Base-by-base conservation (phyloP, 2,113 vertebrate genomes). In the Paracanthobrama guichenoti region DNA sequence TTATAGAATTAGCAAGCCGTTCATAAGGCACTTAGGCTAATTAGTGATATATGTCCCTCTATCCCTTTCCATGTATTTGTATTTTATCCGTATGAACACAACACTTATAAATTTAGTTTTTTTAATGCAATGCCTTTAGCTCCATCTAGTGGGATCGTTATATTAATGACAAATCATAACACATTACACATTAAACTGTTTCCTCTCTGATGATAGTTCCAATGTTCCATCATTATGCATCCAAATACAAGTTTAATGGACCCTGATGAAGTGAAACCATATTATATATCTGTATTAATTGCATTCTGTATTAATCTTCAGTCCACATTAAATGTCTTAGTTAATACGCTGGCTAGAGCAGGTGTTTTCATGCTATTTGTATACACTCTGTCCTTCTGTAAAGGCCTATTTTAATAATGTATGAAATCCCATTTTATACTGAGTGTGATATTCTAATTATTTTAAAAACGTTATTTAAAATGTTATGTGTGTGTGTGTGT, bases 111-210 rank as follows among this genome's bases (percentile, higher is more conserved):
- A 4, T 55, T 0, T 5, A 26, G 12, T 7, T 73, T 59, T 39
- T 26, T 39, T 59, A 13, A 59, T 42, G 11, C 31, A 79, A 26
- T 62, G 57, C 39, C n/a, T 62, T 62, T 79, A 62, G 57, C 77
- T 62, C 57, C 77, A 79, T 62, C 77, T 79, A 79, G 77, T 28
- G 57, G 75, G 18, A 28, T 13, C 35, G 46, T 9, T n/a, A 22
- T 26, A 14, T 26, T 8, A 14, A 55, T 46, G n/a, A 73, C 46
- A 72, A 24, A 24, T 6, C 39, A 46, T 12, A 72, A 13, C 35
- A 42, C 35, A 31, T 9, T 55, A 16, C 1, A 31, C 31, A n/a
- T n/a, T n/a, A n/a, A 39, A 57, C 28, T 57, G 31, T 77, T 77
- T 35, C 62, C 35, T n/a, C 1, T 24, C n/a, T 9, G 26, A 67